A percentile compares a stretch with the other conserved stretches of the same genome.
Conservation (phyloP, 2,113 vertebrate genomes). For the Psettodes erumei region DNA sequence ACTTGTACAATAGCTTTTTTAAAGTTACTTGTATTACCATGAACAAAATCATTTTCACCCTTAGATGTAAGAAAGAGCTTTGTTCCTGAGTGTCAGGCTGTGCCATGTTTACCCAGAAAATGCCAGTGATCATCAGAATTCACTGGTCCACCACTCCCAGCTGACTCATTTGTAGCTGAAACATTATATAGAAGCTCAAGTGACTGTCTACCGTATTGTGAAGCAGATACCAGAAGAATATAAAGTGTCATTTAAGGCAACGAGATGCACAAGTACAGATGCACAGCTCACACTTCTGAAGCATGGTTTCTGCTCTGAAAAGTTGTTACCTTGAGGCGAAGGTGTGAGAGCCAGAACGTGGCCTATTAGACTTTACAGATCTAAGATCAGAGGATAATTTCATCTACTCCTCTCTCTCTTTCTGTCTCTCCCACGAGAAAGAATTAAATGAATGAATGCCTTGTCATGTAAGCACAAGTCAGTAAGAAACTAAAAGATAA, state of each 20-base stretch:
- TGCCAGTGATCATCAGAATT: background rate
- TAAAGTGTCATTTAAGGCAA: too few species aligned
- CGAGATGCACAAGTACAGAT: too few species aligned
- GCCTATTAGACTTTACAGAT: conserved; percentile 21
- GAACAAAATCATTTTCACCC: background rate
- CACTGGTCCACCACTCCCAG: background rate
- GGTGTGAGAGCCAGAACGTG: conserved; percentile 39
- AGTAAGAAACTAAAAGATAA: background rate
- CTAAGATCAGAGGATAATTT: conserved; percentile 39
- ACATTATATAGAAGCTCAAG: background rate
- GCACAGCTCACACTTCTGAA: background rate
- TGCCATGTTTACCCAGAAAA: background rate
- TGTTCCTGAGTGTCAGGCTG: background rate
- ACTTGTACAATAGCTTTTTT: background rate
- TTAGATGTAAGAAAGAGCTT: conserved; percentile 12
- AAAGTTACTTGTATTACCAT: background rate
- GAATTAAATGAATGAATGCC: background rate
- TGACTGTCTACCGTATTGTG: background rate
- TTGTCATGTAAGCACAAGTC: conserved; percentile 11
- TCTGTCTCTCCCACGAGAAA: background rate
- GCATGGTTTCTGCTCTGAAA: background rate
- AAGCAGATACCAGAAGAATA: background rate
- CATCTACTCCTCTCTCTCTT: background rate
- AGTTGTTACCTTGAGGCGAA: conserved; percentile 12
- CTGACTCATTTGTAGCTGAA: conserved; percentile 19